Evolutionary conservation across 1,140 invertebrate species (phyloP), one percentile per base, ranked within the genome.

Genomic region (Acromyrmex echinatior): DNA sequence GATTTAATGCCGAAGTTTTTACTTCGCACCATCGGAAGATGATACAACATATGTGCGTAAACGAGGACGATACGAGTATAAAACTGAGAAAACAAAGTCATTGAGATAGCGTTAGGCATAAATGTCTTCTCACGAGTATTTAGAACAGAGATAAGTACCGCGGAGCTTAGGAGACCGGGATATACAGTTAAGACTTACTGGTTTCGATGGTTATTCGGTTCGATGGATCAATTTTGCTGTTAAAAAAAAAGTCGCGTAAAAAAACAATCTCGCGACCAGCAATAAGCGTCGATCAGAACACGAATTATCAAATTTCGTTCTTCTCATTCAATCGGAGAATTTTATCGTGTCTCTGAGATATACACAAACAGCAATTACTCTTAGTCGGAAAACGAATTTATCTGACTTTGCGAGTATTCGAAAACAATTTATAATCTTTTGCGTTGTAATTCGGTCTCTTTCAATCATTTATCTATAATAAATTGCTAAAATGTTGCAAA

Each of bases 91-190:
- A 74, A 51, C 70, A 53, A 80, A 85, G 80, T 81, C 77, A 74
- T 81, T 35, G 35, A 81, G 85, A 88, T 81, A 89, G 25, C 28
- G 39, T 58, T 25, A 62, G 18, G 60, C 77, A 79, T 87, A 84
- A 82, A 87, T 89, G 77, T 89, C 58, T 78, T 86, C 81, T 71
- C 53, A n/a, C 49, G 28, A 63, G 79, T 86, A 87, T 82, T 70
- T 85, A 31, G 78, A 77, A 28, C 79, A 85, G 66, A 71, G 78
- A 89, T 77, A 82, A 77, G 63, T 14, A n/a, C 31, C 45, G 31
- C 60, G 73, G 35, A 14, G 82, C 31, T 25, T 79, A 56, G 25
- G 53, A 79, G 39, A 79, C 66, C 49, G 49, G 49, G 18, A 86
- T 65, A 53, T 53, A 45, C 5, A 60, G 21, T 86, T 79, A 68